These are phyloP conservation scores for Forbesichthys agassizii DNA, from an alignment of 2,113 vertebrate species.

Conservation along the genomic window DNA sequence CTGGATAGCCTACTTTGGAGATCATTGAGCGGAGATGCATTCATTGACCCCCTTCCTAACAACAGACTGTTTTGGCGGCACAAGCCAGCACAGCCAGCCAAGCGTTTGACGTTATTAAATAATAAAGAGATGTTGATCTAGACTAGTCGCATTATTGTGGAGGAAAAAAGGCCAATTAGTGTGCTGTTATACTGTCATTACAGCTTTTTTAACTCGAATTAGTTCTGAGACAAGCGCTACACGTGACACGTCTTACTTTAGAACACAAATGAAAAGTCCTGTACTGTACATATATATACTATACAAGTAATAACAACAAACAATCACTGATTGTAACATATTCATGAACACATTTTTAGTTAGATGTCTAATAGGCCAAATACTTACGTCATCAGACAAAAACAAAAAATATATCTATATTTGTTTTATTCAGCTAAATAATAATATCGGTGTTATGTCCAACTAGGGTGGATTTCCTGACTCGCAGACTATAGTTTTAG, in stretches of 20 bases:
- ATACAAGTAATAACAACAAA: too few species aligned
- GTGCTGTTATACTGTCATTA: constrained; percentile 90
- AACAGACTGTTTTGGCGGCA: constrained; percentile 75
- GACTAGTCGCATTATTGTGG: constrained; percentile 80
- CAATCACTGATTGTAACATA: too few species aligned
- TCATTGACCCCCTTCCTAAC: constrained; percentile 77
- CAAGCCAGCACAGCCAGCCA: constrained; percentile 87
- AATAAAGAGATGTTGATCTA: constrained; percentile 96
- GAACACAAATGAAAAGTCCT: background rate
- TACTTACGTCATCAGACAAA: background rate
- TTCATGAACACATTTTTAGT: background rate
- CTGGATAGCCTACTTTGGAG: too few species aligned
- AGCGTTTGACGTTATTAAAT: constrained; percentile 98
- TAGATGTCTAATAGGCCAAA: background rate
- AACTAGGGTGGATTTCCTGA: too few species aligned
- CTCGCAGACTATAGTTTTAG: too few species aligned
- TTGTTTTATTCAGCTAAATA: too few species aligned
- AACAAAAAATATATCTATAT: background rate
- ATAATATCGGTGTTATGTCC: too few species aligned
- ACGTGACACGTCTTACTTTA: constrained; percentile 40
- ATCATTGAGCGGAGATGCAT: constrained; percentile 72
- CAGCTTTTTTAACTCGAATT: constrained; percentile 94
- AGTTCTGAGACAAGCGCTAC: constrained; percentile 85
- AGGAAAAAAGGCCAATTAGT: constrained; percentile 90
- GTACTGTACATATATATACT: too few species aligned